phyloP scores from a whole-genome alignment of 2,888 invertebrate genomes.

The Athrips mouffetella region DNA sequence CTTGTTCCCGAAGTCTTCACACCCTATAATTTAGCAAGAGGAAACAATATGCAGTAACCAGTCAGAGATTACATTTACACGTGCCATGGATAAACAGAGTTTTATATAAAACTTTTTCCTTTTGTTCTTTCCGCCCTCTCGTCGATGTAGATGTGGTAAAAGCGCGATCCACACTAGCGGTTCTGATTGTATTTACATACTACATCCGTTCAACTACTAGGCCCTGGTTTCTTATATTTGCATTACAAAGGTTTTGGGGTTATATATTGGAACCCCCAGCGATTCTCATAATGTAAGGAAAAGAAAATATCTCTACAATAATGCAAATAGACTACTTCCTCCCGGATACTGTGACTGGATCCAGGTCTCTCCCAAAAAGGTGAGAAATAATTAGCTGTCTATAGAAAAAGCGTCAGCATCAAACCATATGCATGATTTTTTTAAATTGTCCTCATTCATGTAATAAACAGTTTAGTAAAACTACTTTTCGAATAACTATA shows the following conservation, averaged over 20 bases:
- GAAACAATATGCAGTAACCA: neutral
- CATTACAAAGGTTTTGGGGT: slow-evolving; percentile 1
- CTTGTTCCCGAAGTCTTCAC: no score
- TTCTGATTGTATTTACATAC: slow-evolving; percentile 17
- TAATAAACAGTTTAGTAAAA: no score
- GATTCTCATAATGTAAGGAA: neutral
- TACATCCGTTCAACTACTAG: slow-evolving; percentile 2
- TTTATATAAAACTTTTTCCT: slow-evolving; percentile 14
- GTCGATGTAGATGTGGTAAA: slow-evolving; percentile 28
- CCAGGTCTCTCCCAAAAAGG: no score
- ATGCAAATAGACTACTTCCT: no score
- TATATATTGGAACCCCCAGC: neutral
- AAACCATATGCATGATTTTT: no score
- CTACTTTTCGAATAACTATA: no score
- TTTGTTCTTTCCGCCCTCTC: slow-evolving; percentile 19
- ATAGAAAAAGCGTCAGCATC: no score
- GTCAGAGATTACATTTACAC: neutral
- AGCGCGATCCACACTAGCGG: slow-evolving; percentile 24
- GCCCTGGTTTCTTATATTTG: neutral
- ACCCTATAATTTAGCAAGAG: neutral
- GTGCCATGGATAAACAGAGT: neutral
- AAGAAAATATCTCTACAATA: no score
- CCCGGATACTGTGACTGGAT: no score
- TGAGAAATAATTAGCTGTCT: no score
- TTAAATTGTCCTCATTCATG: no score